Evolutionary conservation across 2,888 invertebrate species (phyloP), one percentile per base, ranked within the genome.

Genomic region (Sarcophaga subvicina): DNA sequence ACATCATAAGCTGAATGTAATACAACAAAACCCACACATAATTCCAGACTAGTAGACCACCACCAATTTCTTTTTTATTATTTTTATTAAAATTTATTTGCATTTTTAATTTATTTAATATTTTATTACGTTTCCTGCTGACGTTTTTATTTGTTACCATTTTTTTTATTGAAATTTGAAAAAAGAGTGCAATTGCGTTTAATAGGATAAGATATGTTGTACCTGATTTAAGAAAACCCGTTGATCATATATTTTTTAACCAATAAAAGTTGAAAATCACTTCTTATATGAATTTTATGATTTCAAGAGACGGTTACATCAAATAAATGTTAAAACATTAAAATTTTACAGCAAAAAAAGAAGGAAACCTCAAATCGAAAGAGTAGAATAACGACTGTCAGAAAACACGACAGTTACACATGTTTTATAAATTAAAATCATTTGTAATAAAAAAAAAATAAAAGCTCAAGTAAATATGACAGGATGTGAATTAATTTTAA

Each of bases 371-470:
- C 17, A 54, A 54, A 54, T 54, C 12, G 17, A 54, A 14, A 54
- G 54, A 54, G 54, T 54, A 54, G 54, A 54, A 17, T 54, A 75
- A 27, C 59, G 54, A 27, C 22, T 64, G 25, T 70, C 47, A 75
- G 59, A 14, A 71, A 67, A 78, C 79, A 83, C 79, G 83, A 72
- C 75, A 62, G 37, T 11, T 70, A 71, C 70, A 75, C 17, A 67
- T 75, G 73, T 60, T 45, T n/a, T 63, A 37, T 70, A 47, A 62
- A 63, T 73, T 59, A 62, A 80, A 45, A 14, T 73, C 4, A 66
- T 17, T 60, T 73, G 47, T 75, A 64, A 27, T n/a, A 25, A 22
- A 73, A 71, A 45, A 62, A 27, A 60, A 17, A 54, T 22, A 60
- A 67, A 54, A 54, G 3, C 66, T 66, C 14, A 62, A 64, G 6